Conservation (phyloP, 2,113 vertebrate genomes). For the Dicerorhinus sumatrensis region DNA sequence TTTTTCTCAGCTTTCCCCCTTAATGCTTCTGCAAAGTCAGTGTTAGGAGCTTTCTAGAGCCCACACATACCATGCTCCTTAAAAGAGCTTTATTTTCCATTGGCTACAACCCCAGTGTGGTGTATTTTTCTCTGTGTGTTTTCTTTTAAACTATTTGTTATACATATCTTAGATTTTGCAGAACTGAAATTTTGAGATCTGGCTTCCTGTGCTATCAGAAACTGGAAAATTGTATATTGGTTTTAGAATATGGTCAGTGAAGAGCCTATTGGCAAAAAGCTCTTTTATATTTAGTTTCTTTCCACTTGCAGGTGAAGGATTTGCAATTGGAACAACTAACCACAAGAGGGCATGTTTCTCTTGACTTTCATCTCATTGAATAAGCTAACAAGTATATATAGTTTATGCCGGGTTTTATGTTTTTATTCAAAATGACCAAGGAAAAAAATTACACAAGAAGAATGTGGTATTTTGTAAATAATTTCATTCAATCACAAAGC, state of each 20-base stretch:
- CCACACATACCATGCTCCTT: not conserved
- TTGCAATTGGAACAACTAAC: not conserved
- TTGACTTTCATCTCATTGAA: not conserved
- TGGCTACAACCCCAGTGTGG: not conserved
- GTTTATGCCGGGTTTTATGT: not conserved
- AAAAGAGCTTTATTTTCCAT: not conserved
- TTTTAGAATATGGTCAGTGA: not conserved
- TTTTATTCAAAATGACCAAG: not conserved
- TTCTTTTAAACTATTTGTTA: not conserved
- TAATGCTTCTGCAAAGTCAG: not conserved
- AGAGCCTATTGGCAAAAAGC: not conserved
- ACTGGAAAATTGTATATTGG: not conserved
- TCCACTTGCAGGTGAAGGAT: not conserved
- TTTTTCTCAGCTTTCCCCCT: not conserved
- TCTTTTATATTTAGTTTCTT: not conserved
- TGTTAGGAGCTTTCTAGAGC: not conserved
- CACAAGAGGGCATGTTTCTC: not conserved
- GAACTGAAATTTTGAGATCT: not conserved
- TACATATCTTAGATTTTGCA: not conserved
- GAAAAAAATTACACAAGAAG: not conserved
- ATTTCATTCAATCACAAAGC: not conserved
- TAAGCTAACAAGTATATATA: not conserved
- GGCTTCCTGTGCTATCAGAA: not conserved
- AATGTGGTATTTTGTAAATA: constrained; percentile 20
- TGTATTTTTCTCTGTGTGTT: not conserved